Conservation (phyloP, 2,888 invertebrate genomes). For the Mesopsocus fuscifrons region DNA sequence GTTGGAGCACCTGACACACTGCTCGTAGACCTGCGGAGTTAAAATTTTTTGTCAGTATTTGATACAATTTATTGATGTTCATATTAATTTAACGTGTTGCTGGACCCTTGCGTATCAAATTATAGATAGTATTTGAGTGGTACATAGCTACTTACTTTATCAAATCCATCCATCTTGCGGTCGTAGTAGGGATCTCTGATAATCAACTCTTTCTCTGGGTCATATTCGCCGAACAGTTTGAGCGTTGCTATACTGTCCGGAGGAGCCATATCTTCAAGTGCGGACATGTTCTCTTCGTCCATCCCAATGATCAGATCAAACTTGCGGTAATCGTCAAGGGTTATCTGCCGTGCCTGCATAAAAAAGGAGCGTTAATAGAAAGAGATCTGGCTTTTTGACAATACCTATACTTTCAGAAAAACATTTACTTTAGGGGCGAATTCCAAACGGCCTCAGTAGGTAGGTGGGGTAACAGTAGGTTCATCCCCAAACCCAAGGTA, state of each 20-base stretch:
- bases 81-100: too few relatives aligned
- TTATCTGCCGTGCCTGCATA: constrained; percentile 36
- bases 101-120: too few relatives aligned
- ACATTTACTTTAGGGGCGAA: too few relatives aligned
- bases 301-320: constrained; percentile 91
- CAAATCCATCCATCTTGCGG: constrained; percentile 2
- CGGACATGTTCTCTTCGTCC: constrained; percentile 70
- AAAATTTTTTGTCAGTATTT: too few relatives aligned
- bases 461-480: too few relatives aligned
- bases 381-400: too few relatives aligned
- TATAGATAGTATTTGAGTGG: too few relatives aligned
- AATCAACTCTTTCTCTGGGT: constrained; percentile 56
- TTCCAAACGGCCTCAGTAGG: too few relatives aligned
- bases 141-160: not conserved
- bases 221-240: constrained; percentile 68
- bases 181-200: constrained; percentile 85
- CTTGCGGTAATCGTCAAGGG: constrained; percentile 47
- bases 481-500: too few relatives aligned
- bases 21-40: not conserved
- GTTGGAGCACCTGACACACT: constrained; percentile 5
- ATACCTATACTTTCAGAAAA: too few relatives aligned
- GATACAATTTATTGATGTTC: too few relatives aligned
- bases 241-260: constrained; percentile 47
- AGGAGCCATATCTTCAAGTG: constrained; percentile 40
- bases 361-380: too few relatives aligned